phyloP scores from a whole-genome alignment of 2,888 invertebrate species.

The Psylliodes chrysocephalus region DNA sequence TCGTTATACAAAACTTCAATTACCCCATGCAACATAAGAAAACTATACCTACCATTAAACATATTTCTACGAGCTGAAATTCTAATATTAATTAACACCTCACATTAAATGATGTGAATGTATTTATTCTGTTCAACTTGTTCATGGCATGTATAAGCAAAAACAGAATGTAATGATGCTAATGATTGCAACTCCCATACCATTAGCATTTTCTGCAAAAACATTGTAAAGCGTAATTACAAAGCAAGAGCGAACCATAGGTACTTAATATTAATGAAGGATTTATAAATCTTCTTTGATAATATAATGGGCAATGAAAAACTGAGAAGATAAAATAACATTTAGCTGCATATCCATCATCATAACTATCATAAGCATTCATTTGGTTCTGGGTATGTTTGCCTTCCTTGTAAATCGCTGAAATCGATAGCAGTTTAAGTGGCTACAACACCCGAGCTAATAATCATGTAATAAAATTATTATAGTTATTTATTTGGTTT shows the following conservation, averaged over 20 bases:
- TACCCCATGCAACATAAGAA: no score
- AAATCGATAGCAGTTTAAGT: no score
- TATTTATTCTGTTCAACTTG: neutral
- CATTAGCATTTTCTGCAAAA: constrained; percentile 15
- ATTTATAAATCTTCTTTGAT: constrained; percentile 16
- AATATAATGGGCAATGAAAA: constrained; percentile 9
- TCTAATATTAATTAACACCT: constrained; percentile 5
- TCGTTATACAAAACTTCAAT: no score
- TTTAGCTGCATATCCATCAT: constrained; percentile 3
- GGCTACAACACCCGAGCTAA: no score
- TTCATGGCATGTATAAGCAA: neutral
- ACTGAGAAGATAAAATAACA: neutral
- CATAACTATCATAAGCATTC: neutral
- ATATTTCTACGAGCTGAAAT: neutral
- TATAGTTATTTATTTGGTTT: no score
- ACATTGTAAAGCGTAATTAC: constrained; percentile 10
- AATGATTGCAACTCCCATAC: constrained; percentile 13
- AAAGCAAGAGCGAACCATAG: constrained; percentile 9
- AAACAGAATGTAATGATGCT: constrained; percentile 13
- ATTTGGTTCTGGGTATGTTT: neutral
- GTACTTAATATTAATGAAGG: constrained; percentile 18
- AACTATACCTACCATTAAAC: no score
- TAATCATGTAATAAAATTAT: no score
- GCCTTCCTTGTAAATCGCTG: neutral
- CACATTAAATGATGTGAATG: constrained; percentile 2